Conservation (phyloP, 2,113 vertebrate genomes). For the Rhinopithecus roxellana region DNA sequence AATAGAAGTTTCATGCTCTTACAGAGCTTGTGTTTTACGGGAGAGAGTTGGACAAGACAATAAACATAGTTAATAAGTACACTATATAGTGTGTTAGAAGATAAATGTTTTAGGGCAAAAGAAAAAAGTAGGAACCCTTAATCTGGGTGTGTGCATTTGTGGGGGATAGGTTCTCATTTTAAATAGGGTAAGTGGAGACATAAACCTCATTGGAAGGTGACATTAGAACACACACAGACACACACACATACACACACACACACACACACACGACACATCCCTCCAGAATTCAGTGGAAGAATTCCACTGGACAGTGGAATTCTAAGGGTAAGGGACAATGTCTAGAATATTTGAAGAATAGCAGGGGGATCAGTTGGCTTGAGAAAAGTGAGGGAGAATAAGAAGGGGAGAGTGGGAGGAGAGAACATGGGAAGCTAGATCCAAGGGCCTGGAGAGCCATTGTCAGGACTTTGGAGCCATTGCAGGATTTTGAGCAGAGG, state of each 20-base stretch:
- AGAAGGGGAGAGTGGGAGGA: not conserved
- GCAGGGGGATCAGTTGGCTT: not conserved
- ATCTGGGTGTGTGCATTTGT: not conserved
- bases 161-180: not conserved
- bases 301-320: not conserved
- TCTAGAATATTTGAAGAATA: not conserved
- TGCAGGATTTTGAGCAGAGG: not conserved
- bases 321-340: not conserved
- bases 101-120: not conserved
- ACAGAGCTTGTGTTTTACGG: not conserved
- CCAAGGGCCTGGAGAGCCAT: not conserved
- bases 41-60: not conserved
- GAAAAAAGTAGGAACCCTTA: not conserved
- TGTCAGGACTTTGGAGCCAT: not conserved
- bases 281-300: not conserved
- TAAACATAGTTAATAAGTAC: not conserved
- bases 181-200: not conserved
- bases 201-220: not conserved
- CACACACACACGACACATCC: not conserved
- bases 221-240: not conserved
- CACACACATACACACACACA: no score
- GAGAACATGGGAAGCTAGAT: not conserved
- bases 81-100: not conserved
- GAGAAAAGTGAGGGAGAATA: not conserved
- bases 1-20: not conserved